Evolutionary conservation across 2,113 vertebrate species (phyloP).

Genomic region (Copsychus sechellarum): DNA sequence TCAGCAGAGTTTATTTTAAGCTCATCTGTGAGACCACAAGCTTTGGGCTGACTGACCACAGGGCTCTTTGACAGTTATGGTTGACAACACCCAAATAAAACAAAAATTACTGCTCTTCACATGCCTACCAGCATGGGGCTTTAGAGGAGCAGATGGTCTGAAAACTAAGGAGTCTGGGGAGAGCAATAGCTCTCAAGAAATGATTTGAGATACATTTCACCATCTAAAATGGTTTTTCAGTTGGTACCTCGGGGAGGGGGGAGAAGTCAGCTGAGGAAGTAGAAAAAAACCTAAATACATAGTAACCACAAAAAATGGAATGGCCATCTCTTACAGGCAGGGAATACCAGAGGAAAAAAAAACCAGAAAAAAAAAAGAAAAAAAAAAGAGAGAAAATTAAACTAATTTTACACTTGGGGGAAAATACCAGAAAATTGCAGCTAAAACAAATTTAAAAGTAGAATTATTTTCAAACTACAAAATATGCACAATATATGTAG

Average conservation of each 20-base stretch:
- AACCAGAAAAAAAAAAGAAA: background rate
- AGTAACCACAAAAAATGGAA: background rate
- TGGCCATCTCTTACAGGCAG: background rate
- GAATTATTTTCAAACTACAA: background rate
- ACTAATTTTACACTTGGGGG: background rate
- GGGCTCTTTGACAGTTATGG: conserved; percentile 27
- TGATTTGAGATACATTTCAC: background rate
- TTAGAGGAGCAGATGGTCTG: background rate
- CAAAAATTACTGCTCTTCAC: background rate
- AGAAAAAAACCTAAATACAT: background rate
- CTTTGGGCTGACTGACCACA: conserved; percentile 39
- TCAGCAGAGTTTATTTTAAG: conserved; percentile 71
- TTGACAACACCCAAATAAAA: conserved; percentile 50
- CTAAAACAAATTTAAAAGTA: background rate
- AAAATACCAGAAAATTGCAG: background rate
- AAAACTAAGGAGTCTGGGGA: background rate
- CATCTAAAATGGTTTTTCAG: background rate
- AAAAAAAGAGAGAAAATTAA: background rate
- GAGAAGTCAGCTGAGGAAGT: background rate
- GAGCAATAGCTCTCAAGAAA: background rate
- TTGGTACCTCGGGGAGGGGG: background rate
- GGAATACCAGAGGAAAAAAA: background rate
- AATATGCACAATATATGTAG: background rate
- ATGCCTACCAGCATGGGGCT: background rate
- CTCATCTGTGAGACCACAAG: conserved; percentile 45